Evolutionary conservation across 2,888 invertebrate species (phyloP), one percentile per base, ranked within the genome.

Genomic region (Thumatha senex): DNA sequence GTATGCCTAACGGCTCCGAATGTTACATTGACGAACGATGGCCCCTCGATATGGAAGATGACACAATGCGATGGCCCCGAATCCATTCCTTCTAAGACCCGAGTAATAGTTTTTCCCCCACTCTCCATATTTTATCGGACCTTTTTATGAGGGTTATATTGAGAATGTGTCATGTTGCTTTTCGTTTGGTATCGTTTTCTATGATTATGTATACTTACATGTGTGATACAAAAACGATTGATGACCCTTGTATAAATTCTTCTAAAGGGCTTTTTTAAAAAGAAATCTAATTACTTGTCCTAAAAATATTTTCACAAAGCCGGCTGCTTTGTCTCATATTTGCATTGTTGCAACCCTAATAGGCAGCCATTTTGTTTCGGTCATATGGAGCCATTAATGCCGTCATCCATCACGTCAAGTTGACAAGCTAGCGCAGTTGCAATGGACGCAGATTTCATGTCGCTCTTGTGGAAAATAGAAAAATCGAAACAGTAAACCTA

Each of bases 1-100:
- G 66, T 49, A 62, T 42, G 58, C 62, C 70, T 63, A 63, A 54
- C 68, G 72, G 75, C 56, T 67, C 71, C 70, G 65, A 70, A 70
- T 68, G 78, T 65, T 67, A 71, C 79, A 69, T 72, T 79, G 84
- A 84, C 82, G 82, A 76, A 80, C 80, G 82, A 80, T 81, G 78
- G 73, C 76, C 74, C 77, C 72, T 68, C 80, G 84, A 86, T 85
- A 85, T 80, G 77, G 68, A 74, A 82, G 84, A 85, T 84, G 89
- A 85, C 84, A 84, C 88, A 86, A 86, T 81, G 79, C 80, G 85
- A 86, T 87, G 86, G 82, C 85, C 88, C 86, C 81, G 74, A 78
- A 82, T 81, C 83, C 78, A 81, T 84, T 84, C 79, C 77, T 72
- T 65, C 72, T 72, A 72, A 78, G 78, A 72, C 70, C 76, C 72